phyloP scores from a whole-genome alignment of 1,140 invertebrate genomes.

The Drosophila malerkotliana region DNA sequence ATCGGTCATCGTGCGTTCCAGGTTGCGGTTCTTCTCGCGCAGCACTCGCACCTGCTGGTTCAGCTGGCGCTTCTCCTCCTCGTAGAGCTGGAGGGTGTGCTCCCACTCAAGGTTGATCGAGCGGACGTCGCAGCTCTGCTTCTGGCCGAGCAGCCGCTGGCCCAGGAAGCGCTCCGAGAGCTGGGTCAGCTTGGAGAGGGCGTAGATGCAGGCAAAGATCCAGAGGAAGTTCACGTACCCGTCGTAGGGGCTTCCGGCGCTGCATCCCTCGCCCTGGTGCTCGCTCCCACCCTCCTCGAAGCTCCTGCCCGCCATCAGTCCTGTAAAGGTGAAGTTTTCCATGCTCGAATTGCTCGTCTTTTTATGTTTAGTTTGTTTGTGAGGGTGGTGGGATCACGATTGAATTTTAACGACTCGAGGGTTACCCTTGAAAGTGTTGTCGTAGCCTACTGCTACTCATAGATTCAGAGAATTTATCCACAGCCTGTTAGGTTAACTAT shows the following conservation, averaged over 20 bases:
- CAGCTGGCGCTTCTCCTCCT: slow-evolving; percentile 46
- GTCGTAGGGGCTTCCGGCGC: slow-evolving; percentile 23
- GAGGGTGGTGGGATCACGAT: slow-evolving; percentile 18
- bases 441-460: slow-evolving; percentile 4
- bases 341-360: slow-evolving; percentile 9
- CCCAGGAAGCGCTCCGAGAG: slow-evolving; percentile 48
- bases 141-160: slow-evolving; percentile 31
- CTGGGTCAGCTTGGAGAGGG: slow-evolving; percentile 49
- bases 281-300: background rate
- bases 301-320: slow-evolving; percentile 26
- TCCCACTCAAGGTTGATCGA: slow-evolving; percentile 57
- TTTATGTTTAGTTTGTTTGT: slow-evolving; percentile 18
- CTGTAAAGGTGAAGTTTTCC: slow-evolving; percentile 32
- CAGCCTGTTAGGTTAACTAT: too few relatives aligned
- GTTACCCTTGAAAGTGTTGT: background rate
- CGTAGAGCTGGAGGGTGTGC: slow-evolving; percentile 46
- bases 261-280: background rate
- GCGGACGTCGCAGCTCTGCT: slow-evolving; percentile 35
- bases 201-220: slow-evolving; percentile 61
- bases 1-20: slow-evolving; percentile 54
- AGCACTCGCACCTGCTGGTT: slow-evolving; percentile 37
- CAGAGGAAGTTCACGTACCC: slow-evolving; percentile 60
- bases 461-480: too few relatives aligned
- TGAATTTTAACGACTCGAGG: slow-evolving; percentile 10
- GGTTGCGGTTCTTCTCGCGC: slow-evolving; percentile 50